These are phyloP conservation scores for Sinhomidia bicolor DNA, from an alignment of 2,888 invertebrate species.

Conservation along the genomic window DNA sequence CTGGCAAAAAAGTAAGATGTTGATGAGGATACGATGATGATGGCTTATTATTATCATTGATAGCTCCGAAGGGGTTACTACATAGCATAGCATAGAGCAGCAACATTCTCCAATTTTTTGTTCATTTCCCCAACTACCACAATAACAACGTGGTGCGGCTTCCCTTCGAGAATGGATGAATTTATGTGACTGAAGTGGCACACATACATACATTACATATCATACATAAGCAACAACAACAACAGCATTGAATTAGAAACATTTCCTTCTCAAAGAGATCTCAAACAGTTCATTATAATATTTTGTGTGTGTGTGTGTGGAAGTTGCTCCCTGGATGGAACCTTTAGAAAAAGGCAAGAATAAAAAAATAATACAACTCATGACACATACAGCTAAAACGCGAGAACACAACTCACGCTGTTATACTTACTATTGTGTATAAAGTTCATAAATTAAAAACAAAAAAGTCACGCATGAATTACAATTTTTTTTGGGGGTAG, in stretches of 20 bases:
- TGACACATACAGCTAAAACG: neutral
- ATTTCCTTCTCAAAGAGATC: neutral
- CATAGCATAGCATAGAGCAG: too few relatives aligned
- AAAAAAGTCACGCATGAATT: slow-evolving; percentile 70
- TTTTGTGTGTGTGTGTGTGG: neutral
- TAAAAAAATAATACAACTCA: neutral
- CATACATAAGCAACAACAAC: neutral
- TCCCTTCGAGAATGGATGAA: slow-evolving; percentile 67
- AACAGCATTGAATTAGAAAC: neutral
- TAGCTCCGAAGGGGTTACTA: slow-evolving; percentile 51
- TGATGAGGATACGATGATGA: slow-evolving; percentile 57
- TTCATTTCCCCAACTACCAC: neutral
- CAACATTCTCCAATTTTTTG: slow-evolving; percentile 18
- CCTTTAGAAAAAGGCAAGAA: too few relatives aligned
- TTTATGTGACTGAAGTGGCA: slow-evolving; percentile 69
- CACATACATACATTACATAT: too few relatives aligned
- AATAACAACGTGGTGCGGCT: slow-evolving; percentile 28
- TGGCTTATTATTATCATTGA: slow-evolving; percentile 66
- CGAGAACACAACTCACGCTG: slow-evolving; percentile 7
- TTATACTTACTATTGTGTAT: slow-evolving; percentile 1
- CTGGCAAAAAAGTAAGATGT: slow-evolving; percentile 69
- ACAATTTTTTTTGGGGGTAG: slow-evolving; percentile 63
- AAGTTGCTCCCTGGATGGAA: neutral
- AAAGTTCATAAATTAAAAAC: slow-evolving; percentile 67
- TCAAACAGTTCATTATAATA: neutral